Conservation (phyloP, 2,797 vertebrate species). For the Acanthornis magna region DNA sequence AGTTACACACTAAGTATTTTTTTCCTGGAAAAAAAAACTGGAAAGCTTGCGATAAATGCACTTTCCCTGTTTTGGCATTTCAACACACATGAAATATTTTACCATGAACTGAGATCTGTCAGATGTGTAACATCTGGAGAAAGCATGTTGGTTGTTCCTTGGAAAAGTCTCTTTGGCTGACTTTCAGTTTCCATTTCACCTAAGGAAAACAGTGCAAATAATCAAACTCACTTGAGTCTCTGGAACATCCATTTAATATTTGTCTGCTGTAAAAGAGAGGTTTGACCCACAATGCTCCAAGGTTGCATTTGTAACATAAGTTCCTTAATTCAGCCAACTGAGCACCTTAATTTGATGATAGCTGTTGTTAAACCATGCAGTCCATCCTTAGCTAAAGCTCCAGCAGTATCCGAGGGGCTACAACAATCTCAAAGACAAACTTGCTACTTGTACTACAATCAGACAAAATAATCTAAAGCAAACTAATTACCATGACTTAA, state of each 20-base stretch:
- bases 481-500: background rate
- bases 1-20: background rate
- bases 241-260: background rate
- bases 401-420: background rate
- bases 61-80: background rate
- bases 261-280: background rate
- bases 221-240: conserved; percentile 14
- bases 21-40: background rate
- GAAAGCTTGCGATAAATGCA: background rate
- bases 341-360: background rate
- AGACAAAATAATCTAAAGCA: background rate
- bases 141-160: conserved; percentile 93
- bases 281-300: background rate
- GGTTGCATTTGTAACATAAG: background rate
- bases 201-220: conserved; percentile 64
- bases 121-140: conserved; percentile 85
- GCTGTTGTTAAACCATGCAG: background rate
- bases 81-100: conserved; percentile 48
- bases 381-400: background rate
- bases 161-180: conserved; percentile 96
- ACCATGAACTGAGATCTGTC: conserved; percentile 91
- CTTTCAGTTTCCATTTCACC: conserved; percentile 97
- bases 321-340: background rate
- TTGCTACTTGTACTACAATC: background rate
- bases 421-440: background rate